Conservation (phyloP, 2,113 vertebrate species). For the Trogon melanurus region DNA sequence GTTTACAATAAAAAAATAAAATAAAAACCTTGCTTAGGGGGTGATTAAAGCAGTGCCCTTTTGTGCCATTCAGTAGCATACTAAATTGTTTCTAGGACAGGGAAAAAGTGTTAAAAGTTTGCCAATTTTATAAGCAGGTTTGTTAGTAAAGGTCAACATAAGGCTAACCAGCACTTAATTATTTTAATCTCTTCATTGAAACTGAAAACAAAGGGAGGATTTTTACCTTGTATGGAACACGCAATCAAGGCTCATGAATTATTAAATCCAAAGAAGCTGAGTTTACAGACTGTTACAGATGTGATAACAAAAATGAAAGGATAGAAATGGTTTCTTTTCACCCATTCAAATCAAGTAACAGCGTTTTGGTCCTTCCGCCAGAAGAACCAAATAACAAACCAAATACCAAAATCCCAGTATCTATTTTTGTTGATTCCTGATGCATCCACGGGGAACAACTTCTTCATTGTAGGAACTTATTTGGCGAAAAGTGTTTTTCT, state of each 20-base stretch:
- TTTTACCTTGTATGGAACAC: slow-evolving; percentile 18
- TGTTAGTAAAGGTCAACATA: slow-evolving; percentile 39
- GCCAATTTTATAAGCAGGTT: slow-evolving; percentile 1
- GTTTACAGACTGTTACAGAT: slow-evolving; percentile 2
- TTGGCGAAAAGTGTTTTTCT: neutral
- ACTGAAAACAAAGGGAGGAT: slow-evolving; percentile 57
- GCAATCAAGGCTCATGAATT: neutral
- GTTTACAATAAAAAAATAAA: neutral
- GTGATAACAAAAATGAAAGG: neutral
- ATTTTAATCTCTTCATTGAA: slow-evolving; percentile 67
- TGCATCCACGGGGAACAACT: neutral
- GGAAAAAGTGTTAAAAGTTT: neutral
- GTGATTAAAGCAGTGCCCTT: neutral
- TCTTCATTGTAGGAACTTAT: neutral
- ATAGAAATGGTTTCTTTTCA: neutral
- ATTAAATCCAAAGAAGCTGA: neutral
- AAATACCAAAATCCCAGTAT: neutral
- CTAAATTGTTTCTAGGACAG: neutral
- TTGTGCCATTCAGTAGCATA: neutral
- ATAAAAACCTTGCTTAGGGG: neutral
- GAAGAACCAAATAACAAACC: neutral
- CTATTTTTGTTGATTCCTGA: neutral
- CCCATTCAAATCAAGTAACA: neutral
- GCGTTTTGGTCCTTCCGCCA: neutral
- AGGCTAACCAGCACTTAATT: slow-evolving; percentile 57